Evolutionary conservation across 2,113 vertebrate species (phyloP), one percentile per base, ranked within the genome.

Genomic region (Eptesicus fuscus): DNA sequence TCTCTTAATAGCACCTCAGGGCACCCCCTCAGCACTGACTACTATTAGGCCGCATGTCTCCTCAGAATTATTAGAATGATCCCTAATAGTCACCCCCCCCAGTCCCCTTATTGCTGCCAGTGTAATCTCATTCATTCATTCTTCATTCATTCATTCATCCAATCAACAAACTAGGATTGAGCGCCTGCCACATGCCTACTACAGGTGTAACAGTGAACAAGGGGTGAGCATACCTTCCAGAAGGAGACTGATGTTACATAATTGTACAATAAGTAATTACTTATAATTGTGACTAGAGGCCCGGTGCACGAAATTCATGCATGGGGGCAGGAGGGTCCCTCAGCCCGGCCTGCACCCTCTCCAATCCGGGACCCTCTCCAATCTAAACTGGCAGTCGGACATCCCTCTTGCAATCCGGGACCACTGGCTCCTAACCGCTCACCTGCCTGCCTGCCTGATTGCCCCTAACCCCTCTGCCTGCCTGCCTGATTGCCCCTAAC

Each of bases 201-300:
- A 17, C 17, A 17, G 30, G 20, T 0, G 16, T 4, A 14, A 25
- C 28, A 12, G 25, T 7, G 44, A 16, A 16, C 23, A 17, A 13
- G 9, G 56, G 59, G 30, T 7, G 17, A 18, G 0, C 35, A 2
- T 0, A 7, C 42, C 17, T n/a, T 25, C 65, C 3, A 1, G 44
- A 42, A 25, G 14, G 17, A 42, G 20, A 9, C 16, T 5, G 47
- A 8, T 1, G 32, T 25, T 9, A 14, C 7, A 3, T 5, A 5
- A 53, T 0, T 0, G 2, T 32, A 76, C 23, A 13, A 0, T 4
- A 11, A 67, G 5, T 9, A 2, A 14, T 14, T 0, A 11, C 10
- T 2, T 22, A 0, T 6, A 7, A 20, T 10, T 9, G 61, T 17
- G 73, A 56, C 53, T 56, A 22, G 53, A 56, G 53, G 53, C 53